Evolutionary conservation across 64 coral and sea anemone genomes (phyloP), one percentile per base, ranked within the genome.

Genomic region (Catalaphyllia jardinei): DNA sequence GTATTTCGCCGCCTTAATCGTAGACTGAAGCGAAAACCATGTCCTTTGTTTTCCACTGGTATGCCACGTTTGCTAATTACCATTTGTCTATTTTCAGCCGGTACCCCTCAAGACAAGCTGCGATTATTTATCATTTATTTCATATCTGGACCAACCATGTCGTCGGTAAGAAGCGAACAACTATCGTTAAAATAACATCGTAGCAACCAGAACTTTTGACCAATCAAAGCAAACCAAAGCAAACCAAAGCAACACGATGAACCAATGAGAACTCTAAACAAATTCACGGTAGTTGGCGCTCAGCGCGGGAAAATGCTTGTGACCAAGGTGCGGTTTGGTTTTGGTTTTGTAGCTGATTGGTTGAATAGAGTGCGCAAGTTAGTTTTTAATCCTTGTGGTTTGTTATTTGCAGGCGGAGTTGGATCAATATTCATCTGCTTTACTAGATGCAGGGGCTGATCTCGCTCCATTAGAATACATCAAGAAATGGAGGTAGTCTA

Each of bases 401-500:
- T 65, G 6, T 86, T 83, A 28, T 76, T 55, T 83, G 4, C 46
- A 99, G 97, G 91, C 94, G 35, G 97, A 99, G 88, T 86, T 99
- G 57, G 97, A 99, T 69, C 97, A 99, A 63, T 99, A 95, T 77
- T 74, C 93, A 19, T 92, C 91, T 76, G 97, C 97, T 13, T 86
- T 99, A 18, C 31, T 91, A 31, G 97, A 92, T 4, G 88, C 86
- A 75, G 97, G 97, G 3, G 93, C 93, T 10, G 83, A 95, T 67
- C 67, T 92, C 51, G 88, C 91, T 29, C 88, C 97, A 29, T 83
- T 99, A 27, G 93, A 89, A 74, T 99, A 80, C 69, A 99, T 99
- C 73, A 99, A 95, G 88, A 99, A 93, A 91, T 99, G 97, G 97
- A 99, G 95, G 97, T 99, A 89, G 91, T 93, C 2, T 85, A 13